Evolutionary conservation across 2,888 invertebrate species (phyloP), one percentile per base, ranked within the genome.

Genomic region (Eustalomyia histrio): DNA sequence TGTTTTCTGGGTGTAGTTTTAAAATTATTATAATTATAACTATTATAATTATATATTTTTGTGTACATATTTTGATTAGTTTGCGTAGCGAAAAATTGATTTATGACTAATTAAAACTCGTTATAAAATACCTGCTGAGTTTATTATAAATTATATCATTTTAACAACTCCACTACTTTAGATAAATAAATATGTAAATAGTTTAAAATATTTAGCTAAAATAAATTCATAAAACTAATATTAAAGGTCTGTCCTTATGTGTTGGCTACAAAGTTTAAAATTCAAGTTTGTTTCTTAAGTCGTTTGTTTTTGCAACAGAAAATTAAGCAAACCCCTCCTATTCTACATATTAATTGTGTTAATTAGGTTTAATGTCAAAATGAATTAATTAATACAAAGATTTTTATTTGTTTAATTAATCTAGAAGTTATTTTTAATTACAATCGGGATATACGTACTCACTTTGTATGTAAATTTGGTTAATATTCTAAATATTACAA

Each of bases 51-150:
- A n/a, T 47, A 47, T 47, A 47, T 47, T 43, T 17, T 52, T 14
- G 50, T 35, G 9, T 18, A 5, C 58, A 12, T 69, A 39, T 73
- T 68, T 35, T 58, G 52, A 64, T 64, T 69, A 14, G 29, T 29
- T 21, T 29, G 7, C 12, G 17, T 69, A 35, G 57, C 35, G 52
- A 80, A 55, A 76, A 67, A 63, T 53, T 80, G 76, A 80, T 80
- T 80, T 76, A 80, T 80, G 67, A 43, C 39, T 14, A 39, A 57
- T 75, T 50, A 39, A 39, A 39, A 47, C 16, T 6, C 35, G 39
- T 7, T 35, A 35, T 52, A 57, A 71, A 76, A 52, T 63, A 72
- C 47, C 57, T 72, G 75, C 71, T 61, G 60, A 61, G 47, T 64
- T 73, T 57, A 63, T 73, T 68, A 53, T 71, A 57, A 67, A 72